These are phyloP conservation scores for Macrosiphum euphorbiae DNA, from an alignment of 2,888 invertebrate species.

Conservation along the genomic window DNA sequence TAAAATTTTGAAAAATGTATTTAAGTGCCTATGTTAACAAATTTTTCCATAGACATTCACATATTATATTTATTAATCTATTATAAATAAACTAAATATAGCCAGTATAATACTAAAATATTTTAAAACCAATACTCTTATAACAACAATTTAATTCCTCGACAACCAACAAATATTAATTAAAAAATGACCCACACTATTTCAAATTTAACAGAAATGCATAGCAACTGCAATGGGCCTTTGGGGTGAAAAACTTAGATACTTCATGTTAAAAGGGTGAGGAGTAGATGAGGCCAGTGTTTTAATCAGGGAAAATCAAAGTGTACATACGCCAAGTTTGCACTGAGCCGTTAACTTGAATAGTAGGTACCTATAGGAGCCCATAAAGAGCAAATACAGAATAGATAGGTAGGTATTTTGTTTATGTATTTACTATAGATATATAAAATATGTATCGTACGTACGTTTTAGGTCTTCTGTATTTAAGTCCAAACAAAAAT, in stretches of 20 bases:
- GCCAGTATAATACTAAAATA: neutral
- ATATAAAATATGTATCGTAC: neutral
- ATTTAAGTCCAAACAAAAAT: constrained; percentile 27
- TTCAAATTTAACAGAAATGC: neutral
- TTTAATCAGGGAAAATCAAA: neutral
- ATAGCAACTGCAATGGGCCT: neutral
- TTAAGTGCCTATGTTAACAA: neutral
- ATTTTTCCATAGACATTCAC: neutral
- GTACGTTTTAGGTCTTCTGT: neutral
- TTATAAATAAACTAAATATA: neutral
- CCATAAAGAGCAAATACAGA: neutral
- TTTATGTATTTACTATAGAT: neutral
- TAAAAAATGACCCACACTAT: neutral
- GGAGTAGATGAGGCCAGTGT: neutral
- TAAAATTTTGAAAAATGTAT: neutral
- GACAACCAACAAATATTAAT: neutral
- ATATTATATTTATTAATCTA: neutral
- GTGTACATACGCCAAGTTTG: neutral
- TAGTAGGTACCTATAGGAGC: neutral
- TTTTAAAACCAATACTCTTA: neutral
- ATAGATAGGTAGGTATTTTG: neutral
- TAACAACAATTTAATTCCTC: neutral
- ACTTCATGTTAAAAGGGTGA: neutral
- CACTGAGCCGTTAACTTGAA: neutral
- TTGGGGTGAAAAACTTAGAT: neutral